Evolutionary conservation across 1,140 invertebrate species (phyloP), one percentile per base, ranked within the genome.

Genomic region (Pseudomyrmex pallidus): DNA sequence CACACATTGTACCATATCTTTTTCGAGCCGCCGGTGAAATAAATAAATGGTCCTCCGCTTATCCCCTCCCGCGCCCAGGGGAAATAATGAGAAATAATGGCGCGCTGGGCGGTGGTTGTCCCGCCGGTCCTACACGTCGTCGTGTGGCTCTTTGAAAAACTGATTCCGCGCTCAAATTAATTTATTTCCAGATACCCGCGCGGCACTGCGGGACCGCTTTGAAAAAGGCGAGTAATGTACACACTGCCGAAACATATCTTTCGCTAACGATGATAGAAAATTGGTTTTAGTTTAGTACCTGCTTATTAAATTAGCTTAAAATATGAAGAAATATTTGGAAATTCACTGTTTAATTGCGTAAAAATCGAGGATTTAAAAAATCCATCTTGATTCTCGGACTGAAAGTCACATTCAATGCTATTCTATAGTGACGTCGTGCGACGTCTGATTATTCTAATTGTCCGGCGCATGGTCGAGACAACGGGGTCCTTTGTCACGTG

Each of bases 401-500:
- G 15, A 68, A 68, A 48, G 35, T 70, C n/a, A 12, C 2, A 9
- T 17, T 35, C n/a, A 2, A 2, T 48, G 50, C 48, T 13, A 20
- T 17, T 59, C 20, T 22, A 59, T 25, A n/a, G 8, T 35, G 35
- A 52, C 74, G 66, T 52, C 15, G 70, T 70, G 57, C 74, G 67
- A 74, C 57, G 25, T 59, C 62, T 76, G 82, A 83, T 83, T 74
- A 88, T 85, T 82, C 87, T 74, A 64, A 64, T 52, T 82, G 66
- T 68, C 35, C 62, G 57, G 56, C 50, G 52, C 13, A 46, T 7
- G 22, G 52, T 66, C 52, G 72, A 82, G 82, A 83, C 83, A 78
- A 72, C 74, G 17, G 20, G 48, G 77, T 78, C 86, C 86, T 88
- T 88, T 88, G 84, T 88, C 86, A 88, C 67, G 15, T 78, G 84